Percentiles rank a stretch among this genome's conserved stretches.
phyloP scores from a whole-genome alignment of 2,797 vertebrate species.

The Apogon talboti region DNA sequence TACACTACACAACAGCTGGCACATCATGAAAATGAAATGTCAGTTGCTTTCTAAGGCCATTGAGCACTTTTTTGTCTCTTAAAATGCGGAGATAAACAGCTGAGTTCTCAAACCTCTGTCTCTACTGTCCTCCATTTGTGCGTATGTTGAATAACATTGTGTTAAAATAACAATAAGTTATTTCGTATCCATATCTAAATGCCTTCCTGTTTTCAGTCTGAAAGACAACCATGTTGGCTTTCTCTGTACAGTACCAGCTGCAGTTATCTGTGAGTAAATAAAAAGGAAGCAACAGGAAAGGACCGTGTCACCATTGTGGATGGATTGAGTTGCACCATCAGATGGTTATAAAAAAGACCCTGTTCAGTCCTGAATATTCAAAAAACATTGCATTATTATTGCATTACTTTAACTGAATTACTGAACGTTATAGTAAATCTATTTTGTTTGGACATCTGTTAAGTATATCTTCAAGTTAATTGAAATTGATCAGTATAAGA shows the following conservation, averaged over 20 bases:
- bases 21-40: constrained; percentile 19
- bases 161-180: constrained; percentile 26
- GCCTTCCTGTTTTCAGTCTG: constrained; percentile 12
- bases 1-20: not conserved
- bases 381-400: constrained; percentile 28
- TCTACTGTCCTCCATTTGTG: constrained; percentile 29
- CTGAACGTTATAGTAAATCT: constrained; percentile 14
- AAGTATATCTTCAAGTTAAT: constrained; percentile 37
- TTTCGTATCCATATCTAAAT: constrained; percentile 8
- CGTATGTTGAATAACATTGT: constrained; percentile 29
- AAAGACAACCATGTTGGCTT: constrained; percentile 20
- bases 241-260: constrained; percentile 74
- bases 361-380: constrained; percentile 46
- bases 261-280: constrained; percentile 58
- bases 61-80: constrained; percentile 17
- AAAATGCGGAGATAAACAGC: constrained; percentile 10
- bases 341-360: constrained; percentile 29
- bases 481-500: constrained; percentile 18
- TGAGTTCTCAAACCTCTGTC: not conserved
- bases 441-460: constrained; percentile 43
- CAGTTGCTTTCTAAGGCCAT: constrained; percentile 15
- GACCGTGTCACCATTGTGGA: constrained; percentile 24
- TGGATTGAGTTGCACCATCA: constrained; percentile 24
- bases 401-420: constrained; percentile 39
- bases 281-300: constrained; percentile 43